phyloP scores from a whole-genome alignment of 1,140 invertebrate species.

The Drosophila asahinai region DNA sequence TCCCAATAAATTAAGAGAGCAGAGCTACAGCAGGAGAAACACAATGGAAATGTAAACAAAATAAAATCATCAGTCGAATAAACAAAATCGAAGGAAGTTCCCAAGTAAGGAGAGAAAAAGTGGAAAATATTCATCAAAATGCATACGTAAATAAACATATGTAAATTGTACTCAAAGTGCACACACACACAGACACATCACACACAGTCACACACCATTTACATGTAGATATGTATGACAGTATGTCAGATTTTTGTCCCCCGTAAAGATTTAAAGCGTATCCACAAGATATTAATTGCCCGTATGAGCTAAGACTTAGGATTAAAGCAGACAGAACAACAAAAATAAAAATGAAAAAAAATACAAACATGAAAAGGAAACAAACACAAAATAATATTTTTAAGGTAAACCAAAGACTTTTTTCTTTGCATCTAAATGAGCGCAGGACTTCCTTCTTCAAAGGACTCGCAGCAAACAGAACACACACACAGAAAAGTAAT shows the following conservation, averaged over 20 bases:
- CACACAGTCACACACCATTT: conserved; percentile 23
- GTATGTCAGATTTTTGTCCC: conserved; percentile 33
- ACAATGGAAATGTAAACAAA: conserved; percentile 9
- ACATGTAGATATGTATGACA: conserved; percentile 32
- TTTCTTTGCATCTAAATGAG: conserved; percentile 77
- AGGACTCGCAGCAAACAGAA: conserved; percentile 50
- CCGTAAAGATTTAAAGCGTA: conserved; percentile 61
- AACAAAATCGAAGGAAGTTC: conserved; percentile 12
- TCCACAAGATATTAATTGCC: conserved; percentile 71
- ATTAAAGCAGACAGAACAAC: conserved; percentile 37
- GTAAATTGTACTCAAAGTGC: conserved; percentile 52
- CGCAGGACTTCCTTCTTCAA: conserved; percentile 43
- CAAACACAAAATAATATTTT: conserved; percentile 65
- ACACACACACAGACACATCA: conserved; percentile 20
- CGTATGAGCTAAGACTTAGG: conserved; percentile 67
- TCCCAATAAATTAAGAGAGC: conserved; percentile 15
- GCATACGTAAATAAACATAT: conserved; percentile 55
- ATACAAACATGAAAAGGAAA: conserved; percentile 18
- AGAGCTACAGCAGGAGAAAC: too few species aligned
- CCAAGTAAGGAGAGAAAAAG: neutral
- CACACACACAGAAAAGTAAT: conserved; percentile 30
- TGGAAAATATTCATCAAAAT: conserved; percentile 38
- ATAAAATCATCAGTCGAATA: conserved; percentile 13
- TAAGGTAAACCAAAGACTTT: conserved; percentile 84
- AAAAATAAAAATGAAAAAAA: conserved; percentile 7